Evolutionary conservation across 2,113 vertebrate species (phyloP).

Genomic region (Crotophaga sulcirostris): DNA sequence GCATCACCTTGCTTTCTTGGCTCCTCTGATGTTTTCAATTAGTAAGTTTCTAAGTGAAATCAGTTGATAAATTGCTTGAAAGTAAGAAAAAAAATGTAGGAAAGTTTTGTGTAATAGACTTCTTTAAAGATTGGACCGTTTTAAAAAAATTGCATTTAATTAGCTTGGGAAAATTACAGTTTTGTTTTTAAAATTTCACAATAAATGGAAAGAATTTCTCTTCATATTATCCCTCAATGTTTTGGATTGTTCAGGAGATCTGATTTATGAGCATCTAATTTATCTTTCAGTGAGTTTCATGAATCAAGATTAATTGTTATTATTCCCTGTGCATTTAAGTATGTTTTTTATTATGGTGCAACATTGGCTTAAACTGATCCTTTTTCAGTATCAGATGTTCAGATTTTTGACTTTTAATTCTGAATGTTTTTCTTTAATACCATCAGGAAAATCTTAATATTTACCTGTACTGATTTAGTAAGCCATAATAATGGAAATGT

Average conservation of each 20-base stretch:
- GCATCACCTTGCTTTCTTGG: not conserved
- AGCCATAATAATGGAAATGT: not conserved
- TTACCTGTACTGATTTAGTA: not conserved
- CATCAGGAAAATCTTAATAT: not conserved
- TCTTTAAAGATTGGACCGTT: not conserved
- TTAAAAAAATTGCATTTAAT: not conserved
- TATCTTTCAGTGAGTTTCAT: not conserved
- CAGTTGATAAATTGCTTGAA: not conserved
- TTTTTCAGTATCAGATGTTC: not conserved
- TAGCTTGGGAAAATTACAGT: not conserved
- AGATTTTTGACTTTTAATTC: not conserved
- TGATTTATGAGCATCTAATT: not conserved
- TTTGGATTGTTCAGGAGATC: not conserved
- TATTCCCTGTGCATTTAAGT: not conserved
- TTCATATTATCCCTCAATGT: fast-evolving
- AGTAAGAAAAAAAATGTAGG: not conserved
- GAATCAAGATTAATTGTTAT: not conserved
- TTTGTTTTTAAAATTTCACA: not conserved
- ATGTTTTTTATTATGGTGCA: not conserved
- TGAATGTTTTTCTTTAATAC: not conserved
- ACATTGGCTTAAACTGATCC: not conserved
- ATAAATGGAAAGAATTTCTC: not conserved
- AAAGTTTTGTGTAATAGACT: not conserved
- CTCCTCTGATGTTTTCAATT: not conserved
- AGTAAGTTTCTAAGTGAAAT: not conserved